Conservation (phyloP, 2,113 vertebrate species). For the Labrus mixtus region DNA sequence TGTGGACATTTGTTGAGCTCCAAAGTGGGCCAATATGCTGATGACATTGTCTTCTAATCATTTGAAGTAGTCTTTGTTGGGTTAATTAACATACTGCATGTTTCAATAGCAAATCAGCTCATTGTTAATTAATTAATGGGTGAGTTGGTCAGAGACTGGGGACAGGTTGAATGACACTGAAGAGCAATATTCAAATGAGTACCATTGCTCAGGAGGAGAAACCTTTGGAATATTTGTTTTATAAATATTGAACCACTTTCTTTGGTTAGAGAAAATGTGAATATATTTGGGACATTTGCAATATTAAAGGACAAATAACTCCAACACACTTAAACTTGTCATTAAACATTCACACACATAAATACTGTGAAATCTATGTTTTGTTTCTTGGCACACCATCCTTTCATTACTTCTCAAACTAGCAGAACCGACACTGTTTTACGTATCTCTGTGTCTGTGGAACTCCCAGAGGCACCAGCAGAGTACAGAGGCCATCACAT, state of each 20-base stretch:
- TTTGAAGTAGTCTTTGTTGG: too few species aligned
- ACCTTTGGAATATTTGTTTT: neutral
- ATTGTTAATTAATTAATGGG: too few species aligned
- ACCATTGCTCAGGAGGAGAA: too few species aligned
- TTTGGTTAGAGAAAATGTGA: neutral
- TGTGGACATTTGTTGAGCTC: too few species aligned
- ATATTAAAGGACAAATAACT: neutral
- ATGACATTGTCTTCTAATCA: too few species aligned
- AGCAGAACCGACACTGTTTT: constrained; percentile 36
- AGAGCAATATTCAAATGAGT: too few species aligned
- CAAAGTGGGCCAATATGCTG: too few species aligned
- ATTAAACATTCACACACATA: neutral
- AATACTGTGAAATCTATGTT: neutral
- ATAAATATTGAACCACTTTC: neutral
- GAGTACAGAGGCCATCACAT: constrained; percentile 60
- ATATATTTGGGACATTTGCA: neutral
- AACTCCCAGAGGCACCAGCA: constrained; percentile 49
- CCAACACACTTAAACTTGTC: neutral
- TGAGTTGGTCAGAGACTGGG: too few species aligned
- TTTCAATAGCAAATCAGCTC: too few species aligned
- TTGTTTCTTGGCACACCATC: constrained; percentile 1
- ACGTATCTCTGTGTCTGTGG: constrained; percentile 32
- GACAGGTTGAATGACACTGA: too few species aligned
- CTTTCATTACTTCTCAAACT: constrained; percentile 15
- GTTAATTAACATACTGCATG: too few species aligned